Evolutionary conservation across 2,113 vertebrate genomes (phyloP), one percentile per base, ranked within the genome.

Genomic region (Tragelaphus buxtoni): DNA sequence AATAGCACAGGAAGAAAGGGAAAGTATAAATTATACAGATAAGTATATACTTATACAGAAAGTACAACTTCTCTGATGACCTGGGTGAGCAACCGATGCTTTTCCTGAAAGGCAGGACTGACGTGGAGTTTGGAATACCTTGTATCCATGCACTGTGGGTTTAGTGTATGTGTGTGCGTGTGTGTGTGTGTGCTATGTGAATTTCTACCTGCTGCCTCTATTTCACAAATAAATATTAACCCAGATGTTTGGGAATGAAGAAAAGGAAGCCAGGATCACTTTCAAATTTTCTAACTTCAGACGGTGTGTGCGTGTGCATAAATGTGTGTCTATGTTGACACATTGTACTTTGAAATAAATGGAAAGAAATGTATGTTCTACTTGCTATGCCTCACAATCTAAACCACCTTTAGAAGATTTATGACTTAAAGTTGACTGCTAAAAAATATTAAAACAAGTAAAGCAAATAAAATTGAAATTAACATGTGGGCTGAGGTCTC

Each of bases 391-490:
- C 16, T 39, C 51, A 49, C 1, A 18, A 42, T 61, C 26, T 82
- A 60, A 92, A 47, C 9, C 28, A 10, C n/a, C 22, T 42, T 90
- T 79, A 60, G 2, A n/a, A 5, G n/a, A 7, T 22, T 14, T 74
- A 74, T 74, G 13, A 22, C n/a, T 63, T 80, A 65, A 77, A 60
- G 7, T 60, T 72, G 32, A 32, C 30, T 49, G 47, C 24, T 86
- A 83, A 83, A 53, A 55, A 91, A 89, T 77, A 9, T 18, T 35
- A 72, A 91, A 72, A 76, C 51, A 28, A 69, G 61, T 88, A 82
- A 88, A 92, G 5, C 42, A 89, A 72, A 81, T 85, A 7, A 47
- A 94, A 87, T 61, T 65, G 51, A 79, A 89, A 92, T 60, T 92
- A 56, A 42, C 28, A 65, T 7, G 14, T 32, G 39, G 28, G 13